phyloP scores from a whole-genome alignment of 2,888 invertebrate genomes.

The Melinaea menophilus region DNA sequence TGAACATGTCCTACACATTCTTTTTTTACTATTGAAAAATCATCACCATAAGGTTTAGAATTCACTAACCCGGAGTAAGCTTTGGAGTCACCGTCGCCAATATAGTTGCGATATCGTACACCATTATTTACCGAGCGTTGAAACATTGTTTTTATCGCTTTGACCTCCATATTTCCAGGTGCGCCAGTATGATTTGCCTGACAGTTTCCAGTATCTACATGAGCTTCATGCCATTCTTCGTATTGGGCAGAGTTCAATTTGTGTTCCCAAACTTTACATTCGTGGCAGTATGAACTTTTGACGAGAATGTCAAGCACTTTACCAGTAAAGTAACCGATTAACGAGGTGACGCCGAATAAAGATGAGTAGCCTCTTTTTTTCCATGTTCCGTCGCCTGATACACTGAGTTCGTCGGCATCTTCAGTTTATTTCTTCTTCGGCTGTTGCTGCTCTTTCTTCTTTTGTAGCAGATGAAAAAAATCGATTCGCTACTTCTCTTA shows the following conservation, averaged over 20 bases:
- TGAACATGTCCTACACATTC: no score
- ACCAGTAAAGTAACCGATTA: slow-evolving; percentile 32
- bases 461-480: slow-evolving; percentile 8
- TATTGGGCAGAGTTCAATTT: slow-evolving; percentile 10
- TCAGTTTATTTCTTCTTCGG: slow-evolving; percentile 29
- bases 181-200: slow-evolving; percentile 7
- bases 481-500: slow-evolving; percentile 7
- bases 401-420: slow-evolving; percentile 32
- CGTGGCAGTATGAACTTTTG: slow-evolving; percentile 12
- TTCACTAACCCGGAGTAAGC: no score
- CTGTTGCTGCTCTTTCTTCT: slow-evolving; percentile 5
- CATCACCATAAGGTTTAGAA: no score
- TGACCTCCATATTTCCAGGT: slow-evolving; percentile 10
- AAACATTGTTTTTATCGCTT: slow-evolving; percentile 31
- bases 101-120: no score
- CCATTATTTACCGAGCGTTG: no score
- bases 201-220: slow-evolving; percentile 8
- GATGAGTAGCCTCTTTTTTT: slow-evolving; percentile 36
- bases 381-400: slow-evolving; percentile 36
- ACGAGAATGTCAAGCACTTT: slow-evolving; percentile 27
- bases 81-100: no score
- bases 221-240: slow-evolving; percentile 16
- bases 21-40: no score
- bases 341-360: slow-evolving; percentile 31
- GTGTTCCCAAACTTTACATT: slow-evolving; percentile 12